A percentile compares a stretch with the other conserved stretches of the same genome.
Evolutionary conservation across 1,140 invertebrate species (phyloP).

Genomic region (Laupala kohalensis): DNA sequence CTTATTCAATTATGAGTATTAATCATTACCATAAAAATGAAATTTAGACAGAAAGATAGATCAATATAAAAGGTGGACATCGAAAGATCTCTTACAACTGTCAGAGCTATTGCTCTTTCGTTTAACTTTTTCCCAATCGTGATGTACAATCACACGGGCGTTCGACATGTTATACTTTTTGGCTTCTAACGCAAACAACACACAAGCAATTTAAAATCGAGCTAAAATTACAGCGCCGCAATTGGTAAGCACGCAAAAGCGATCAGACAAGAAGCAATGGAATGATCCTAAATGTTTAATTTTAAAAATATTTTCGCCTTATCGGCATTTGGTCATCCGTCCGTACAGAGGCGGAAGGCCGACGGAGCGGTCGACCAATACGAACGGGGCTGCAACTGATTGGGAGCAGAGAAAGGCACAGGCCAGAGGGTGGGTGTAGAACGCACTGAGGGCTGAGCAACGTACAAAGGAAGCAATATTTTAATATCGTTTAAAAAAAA

Average conservation of each 20-base stretch:
- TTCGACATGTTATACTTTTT: no score
- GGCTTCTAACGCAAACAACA: not conserved
- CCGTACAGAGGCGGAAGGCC: not conserved
- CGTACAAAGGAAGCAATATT: not conserved
- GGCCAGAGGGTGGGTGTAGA: not conserved
- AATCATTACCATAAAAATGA: no score
- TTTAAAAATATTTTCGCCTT: not conserved
- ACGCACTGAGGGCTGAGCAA: not conserved
- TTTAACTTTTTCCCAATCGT: no score
- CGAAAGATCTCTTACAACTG: no score
- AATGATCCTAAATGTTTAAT: not conserved
- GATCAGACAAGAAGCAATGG: not conserved
- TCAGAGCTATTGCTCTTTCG: no score
- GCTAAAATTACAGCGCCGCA: not conserved
- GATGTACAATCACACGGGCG: no score
- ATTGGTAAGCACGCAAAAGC: not conserved
- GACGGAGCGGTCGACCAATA: not conserved
- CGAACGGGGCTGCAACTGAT: not conserved
- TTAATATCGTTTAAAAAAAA: not conserved
- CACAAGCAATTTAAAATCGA: not conserved
- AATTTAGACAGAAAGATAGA: no score
- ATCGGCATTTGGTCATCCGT: not conserved
- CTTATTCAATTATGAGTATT: no score
- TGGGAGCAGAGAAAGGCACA: not conserved
- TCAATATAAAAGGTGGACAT: no score